Base-by-base conservation (phyloP, 2,888 invertebrate species). In the Sclerodermus sp. region DNA sequence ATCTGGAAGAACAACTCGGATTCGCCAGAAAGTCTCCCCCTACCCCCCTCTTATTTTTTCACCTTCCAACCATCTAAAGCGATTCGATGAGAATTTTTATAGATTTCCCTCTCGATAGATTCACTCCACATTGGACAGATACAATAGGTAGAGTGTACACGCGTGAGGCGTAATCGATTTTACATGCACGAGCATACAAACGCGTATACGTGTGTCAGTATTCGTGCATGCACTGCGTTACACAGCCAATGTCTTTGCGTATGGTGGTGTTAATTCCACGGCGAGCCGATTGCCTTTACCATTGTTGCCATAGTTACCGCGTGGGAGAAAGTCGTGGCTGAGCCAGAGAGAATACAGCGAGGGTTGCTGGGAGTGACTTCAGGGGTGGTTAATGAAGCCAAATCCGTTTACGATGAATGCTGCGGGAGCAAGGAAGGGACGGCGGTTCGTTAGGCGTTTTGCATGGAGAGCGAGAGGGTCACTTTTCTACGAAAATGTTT, bases 341-440 rank as follows among this genome's bases (percentile, higher is more conserved):
- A 53, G 38, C 45, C 49, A 53, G 58, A 53, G 46, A 40, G 23
- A 30, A 32, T 36, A 36, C 13, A 23, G 23, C 13, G n/a, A 14
- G 36, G 55, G 50, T 52, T 51, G 47, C 47, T 30, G 46, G 17
- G 55, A 51, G 57, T 57, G 56, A 56, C 60, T 51, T 58, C 56
- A 64, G 62, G 71, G 71, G 68, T 66, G 70, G 68, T 73, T 75
- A 76, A 76, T 74, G 74, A 76, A 73, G 72, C 73, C 70, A 75
- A 76, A 75, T 76, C 74, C 75, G 73, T 76, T 76, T 76, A 75
- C 70, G 71, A 73, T 73, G 73, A 75, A 73, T 71, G 65, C 65
- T 57, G 56, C 49, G 58, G 64, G 58, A 64, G 57, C 55, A 47
- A 55, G 60, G 57, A 58, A 62, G 58, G 64, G 59, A 60, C 60